Evolutionary conservation across 1,140 invertebrate species (phyloP).

Genomic region (Conus betulinus): DNA sequence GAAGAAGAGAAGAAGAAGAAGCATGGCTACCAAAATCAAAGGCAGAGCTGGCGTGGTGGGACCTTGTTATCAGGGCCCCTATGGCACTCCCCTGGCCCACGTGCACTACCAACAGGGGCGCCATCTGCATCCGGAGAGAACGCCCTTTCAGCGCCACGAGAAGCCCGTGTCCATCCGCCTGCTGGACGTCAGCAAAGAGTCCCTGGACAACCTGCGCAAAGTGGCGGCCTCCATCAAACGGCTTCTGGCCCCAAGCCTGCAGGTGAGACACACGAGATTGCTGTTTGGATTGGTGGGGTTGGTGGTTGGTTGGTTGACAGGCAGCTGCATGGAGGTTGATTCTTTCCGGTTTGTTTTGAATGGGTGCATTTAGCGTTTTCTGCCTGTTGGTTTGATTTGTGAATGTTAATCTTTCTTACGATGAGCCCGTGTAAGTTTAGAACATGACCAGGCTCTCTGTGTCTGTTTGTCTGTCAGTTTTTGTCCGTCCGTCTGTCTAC

Average conservation of each 20-base stretch:
- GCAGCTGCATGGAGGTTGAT: no score
- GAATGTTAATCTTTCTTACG: no score
- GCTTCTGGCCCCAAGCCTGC: conserved; percentile 4
- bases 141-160: conserved; percentile 61
- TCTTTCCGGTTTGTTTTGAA: no score
- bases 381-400: no score
- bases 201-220: conserved; percentile 63
- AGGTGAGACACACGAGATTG: background rate
- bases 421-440: no score
- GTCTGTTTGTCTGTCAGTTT: no score
- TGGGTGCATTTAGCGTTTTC: no score
- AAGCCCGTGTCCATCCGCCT: conserved; percentile 62
- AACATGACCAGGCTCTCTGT: no score
- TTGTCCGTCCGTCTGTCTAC: no score
- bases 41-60: background rate
- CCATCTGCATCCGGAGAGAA: conserved; percentile 67
- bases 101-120: conserved; percentile 64
- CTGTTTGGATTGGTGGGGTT: no score
- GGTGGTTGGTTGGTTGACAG: no score
- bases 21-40: conserved; percentile 23
- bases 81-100: conserved; percentile 60
- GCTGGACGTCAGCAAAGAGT: conserved; percentile 61
- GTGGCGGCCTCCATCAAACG: conserved; percentile 57
- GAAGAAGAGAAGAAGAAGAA: no score
- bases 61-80: conserved; percentile 31